These are phyloP conservation scores for Numenius arquata DNA, from an alignment of 2,113 vertebrate species.

Conservation along the genomic window DNA sequence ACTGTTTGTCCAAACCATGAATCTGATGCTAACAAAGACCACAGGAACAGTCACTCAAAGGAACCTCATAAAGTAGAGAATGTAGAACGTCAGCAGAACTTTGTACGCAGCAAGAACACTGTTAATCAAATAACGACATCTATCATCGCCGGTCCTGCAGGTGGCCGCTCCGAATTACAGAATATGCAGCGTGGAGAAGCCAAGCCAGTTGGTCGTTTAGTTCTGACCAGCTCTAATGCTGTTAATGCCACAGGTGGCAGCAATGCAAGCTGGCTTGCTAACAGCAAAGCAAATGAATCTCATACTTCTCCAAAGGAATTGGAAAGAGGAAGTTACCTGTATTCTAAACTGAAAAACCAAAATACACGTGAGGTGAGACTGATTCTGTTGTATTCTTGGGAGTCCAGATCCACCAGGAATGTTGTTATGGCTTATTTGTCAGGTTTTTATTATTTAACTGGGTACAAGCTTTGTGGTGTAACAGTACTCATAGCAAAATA, in stretches of 20 bases:
- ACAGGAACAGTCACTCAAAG: slow-evolving; percentile 44
- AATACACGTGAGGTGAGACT: slow-evolving; percentile 73
- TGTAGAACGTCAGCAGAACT: slow-evolving; percentile 51
- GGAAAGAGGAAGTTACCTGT: slow-evolving; percentile 57
- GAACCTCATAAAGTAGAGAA: slow-evolving; percentile 65
- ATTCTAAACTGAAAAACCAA: slow-evolving; percentile 66
- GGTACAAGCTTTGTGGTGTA: background rate
- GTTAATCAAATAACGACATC: slow-evolving; percentile 43
- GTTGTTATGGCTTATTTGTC: background rate
- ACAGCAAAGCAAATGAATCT: slow-evolving; percentile 56
- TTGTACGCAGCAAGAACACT: slow-evolving; percentile 60
- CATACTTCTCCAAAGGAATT: background rate
- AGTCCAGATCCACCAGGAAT: background rate
- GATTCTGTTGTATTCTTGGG: background rate
- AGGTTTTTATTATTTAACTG: background rate
- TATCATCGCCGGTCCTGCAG: slow-evolving; percentile 1
- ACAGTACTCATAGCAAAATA: rapidly evolving
- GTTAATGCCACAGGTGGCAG: slow-evolving; percentile 45
- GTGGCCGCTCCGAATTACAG: slow-evolving; percentile 46
- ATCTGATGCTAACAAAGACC: slow-evolving; percentile 47
- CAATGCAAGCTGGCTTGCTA: background rate
- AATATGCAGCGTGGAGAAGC: slow-evolving; percentile 41
- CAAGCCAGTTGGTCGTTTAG: background rate
- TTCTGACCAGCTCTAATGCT: background rate
- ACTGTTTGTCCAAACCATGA: slow-evolving; percentile 51